These are phyloP conservation scores for Cinara cedri DNA, from an alignment of 2,888 invertebrate species.

Conservation along the genomic window DNA sequence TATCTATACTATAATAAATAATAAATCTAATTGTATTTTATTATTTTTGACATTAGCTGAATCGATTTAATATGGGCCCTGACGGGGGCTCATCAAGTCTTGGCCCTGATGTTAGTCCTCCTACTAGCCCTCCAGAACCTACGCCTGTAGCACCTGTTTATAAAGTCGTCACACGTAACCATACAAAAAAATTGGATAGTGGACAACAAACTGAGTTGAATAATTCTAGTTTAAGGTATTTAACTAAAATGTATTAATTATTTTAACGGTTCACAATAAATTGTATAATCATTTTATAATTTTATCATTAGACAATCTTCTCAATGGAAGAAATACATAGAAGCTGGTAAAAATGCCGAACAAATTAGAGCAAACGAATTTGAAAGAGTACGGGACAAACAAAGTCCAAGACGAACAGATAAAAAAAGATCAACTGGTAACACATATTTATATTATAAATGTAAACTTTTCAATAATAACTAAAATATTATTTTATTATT, in stretches of 20 bases:
- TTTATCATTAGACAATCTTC: conserved; percentile 61
- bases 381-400: conserved; percentile 62
- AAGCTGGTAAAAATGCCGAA: conserved; percentile 62
- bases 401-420: conserved; percentile 62
- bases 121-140: conserved; percentile 59
- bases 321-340: conserved; percentile 66
- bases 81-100: conserved; percentile 58
- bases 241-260: background rate
- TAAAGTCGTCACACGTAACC: conserved; percentile 61
- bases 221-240: conserved; percentile 56
- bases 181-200: conserved; percentile 65
- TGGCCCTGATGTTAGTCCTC: conserved; percentile 58
- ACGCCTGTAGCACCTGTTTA: conserved; percentile 61
- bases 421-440: conserved; percentile 57
- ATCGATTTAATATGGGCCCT: conserved; percentile 58
- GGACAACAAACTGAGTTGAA: conserved; percentile 67
- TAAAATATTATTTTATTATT: conserved; percentile 9
- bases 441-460: background rate
- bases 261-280: background rate
- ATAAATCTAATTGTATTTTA: background rate
- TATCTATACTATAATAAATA: background rate
- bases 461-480: background rate
- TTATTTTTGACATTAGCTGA: conserved; percentile 54
- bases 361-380: conserved; percentile 56
- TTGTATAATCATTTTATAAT: background rate